Evolutionary conservation across 2,888 invertebrate species (phyloP).

Genomic region (Taenaris catops): DNA sequence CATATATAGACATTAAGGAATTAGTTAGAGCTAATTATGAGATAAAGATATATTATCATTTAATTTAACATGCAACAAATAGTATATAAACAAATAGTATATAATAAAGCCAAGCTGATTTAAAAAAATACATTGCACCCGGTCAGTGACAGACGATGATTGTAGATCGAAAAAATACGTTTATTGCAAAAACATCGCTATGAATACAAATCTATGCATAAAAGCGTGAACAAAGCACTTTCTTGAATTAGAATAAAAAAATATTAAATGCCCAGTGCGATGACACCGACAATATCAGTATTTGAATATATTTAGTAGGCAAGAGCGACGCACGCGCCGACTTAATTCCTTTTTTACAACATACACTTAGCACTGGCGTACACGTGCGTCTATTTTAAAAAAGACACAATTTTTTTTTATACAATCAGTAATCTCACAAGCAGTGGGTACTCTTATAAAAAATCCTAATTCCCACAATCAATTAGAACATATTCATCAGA

Average conservation of each 20-base stretch:
- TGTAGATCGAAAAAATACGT: constrained; percentile 15
- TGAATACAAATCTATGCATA: constrained; percentile 18
- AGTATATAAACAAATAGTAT: too few species aligned
- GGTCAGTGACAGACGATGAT: neutral
- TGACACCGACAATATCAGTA: constrained; percentile 21
- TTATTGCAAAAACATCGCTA: constrained; percentile 8
- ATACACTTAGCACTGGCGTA: neutral
- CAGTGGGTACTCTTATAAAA: too few species aligned
- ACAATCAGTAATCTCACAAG: too few species aligned
- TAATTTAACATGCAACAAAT: too few species aligned
- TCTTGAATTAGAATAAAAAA: constrained; percentile 21
- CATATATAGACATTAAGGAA: too few species aligned
- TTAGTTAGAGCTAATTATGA: too few species aligned
- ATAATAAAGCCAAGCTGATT: too few species aligned
- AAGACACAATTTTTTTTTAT: too few species aligned
- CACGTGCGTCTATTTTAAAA: too few species aligned
- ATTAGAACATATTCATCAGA: too few species aligned
- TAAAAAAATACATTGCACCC: constrained; percentile 2
- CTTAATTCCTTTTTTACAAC: constrained; percentile 19
- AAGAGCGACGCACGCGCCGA: constrained; percentile 22
- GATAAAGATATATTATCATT: too few species aligned
- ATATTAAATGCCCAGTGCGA: constrained; percentile 20
- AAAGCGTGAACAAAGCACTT: constrained; percentile 24
- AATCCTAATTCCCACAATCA: too few species aligned
- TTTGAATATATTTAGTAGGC: constrained; percentile 19